Evolutionary conservation across 1,140 invertebrate genomes (phyloP).

Genomic region (Drosophila lacertosa): DNA sequence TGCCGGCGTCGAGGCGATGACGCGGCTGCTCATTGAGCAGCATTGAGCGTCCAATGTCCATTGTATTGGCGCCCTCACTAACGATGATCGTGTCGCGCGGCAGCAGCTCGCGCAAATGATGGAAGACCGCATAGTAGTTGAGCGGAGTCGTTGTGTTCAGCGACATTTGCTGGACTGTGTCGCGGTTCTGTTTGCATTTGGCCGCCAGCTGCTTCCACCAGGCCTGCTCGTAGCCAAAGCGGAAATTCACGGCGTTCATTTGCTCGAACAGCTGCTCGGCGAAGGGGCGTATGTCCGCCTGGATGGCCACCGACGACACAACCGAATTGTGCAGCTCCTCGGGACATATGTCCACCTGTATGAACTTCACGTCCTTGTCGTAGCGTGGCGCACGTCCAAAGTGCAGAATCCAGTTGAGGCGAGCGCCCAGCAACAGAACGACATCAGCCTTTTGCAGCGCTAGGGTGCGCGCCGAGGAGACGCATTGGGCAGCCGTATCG

Average conservation of each 20-base stretch:
- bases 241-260: conserved; percentile 85
- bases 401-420: conserved; percentile 99
- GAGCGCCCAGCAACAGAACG: conserved; percentile 94
- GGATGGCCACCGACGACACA: conserved; percentile 89
- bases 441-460: conserved; percentile 95
- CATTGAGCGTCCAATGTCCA: conserved; percentile 98
- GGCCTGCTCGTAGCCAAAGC: conserved; percentile 83
- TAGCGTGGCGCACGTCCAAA: conserved; percentile 96
- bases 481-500: conserved; percentile 91
- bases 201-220: conserved; percentile 87
- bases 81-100: conserved; percentile 95
- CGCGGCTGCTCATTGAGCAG: conserved; percentile 92
- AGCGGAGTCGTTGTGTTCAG: conserved; percentile 89
- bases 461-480: conserved; percentile 93
- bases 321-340: conserved; percentile 97
- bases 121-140: conserved; percentile 97
- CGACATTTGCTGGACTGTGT: conserved; percentile 86
- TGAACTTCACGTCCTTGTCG: conserved; percentile 92
- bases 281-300: conserved; percentile 91
- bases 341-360: conserved; percentile 95
- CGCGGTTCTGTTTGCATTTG: conserved; percentile 87
- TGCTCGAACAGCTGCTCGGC: conserved; percentile 87
- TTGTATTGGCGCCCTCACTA: conserved; percentile 99
- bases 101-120: conserved; percentile 89
- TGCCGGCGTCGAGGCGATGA: conserved; percentile 94